Conservation (phyloP, 2,797 vertebrate species). For the Falco biarmicus region DNA sequence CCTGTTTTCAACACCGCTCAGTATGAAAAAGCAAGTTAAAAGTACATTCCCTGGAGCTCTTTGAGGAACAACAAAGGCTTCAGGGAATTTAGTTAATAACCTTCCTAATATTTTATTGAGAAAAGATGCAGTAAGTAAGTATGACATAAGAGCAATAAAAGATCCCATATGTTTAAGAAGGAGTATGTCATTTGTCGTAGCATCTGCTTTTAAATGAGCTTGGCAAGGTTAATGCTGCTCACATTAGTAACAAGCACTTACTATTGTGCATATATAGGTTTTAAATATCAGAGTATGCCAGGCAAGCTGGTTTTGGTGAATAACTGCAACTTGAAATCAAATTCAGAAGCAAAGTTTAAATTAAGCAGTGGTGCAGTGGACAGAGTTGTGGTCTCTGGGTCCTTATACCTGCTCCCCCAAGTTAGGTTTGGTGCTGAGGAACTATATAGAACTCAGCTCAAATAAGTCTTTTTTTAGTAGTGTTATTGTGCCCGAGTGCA, state of each 20-base stretch:
- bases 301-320: background rate
- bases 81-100: background rate
- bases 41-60: background rate
- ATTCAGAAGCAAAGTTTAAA: background rate
- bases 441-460: background rate
- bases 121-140: constrained; percentile 3
- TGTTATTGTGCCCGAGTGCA: background rate
- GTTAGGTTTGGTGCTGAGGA: background rate
- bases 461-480: background rate
- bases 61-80: background rate
- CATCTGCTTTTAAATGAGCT: background rate
- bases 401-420: background rate
- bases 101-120: background rate
- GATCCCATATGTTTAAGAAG: background rate
- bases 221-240: background rate
- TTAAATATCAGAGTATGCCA: background rate
- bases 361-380: background rate
- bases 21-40: background rate
- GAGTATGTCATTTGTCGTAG: background rate
- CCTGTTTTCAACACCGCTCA: background rate
- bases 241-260: background rate
- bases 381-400: background rate
- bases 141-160: background rate
- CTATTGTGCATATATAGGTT: background rate
- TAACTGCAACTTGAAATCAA: background rate